Evolutionary conservation across 2,113 vertebrate species (phyloP).

Genomic region (Coryphaenoides rupestris): DNA sequence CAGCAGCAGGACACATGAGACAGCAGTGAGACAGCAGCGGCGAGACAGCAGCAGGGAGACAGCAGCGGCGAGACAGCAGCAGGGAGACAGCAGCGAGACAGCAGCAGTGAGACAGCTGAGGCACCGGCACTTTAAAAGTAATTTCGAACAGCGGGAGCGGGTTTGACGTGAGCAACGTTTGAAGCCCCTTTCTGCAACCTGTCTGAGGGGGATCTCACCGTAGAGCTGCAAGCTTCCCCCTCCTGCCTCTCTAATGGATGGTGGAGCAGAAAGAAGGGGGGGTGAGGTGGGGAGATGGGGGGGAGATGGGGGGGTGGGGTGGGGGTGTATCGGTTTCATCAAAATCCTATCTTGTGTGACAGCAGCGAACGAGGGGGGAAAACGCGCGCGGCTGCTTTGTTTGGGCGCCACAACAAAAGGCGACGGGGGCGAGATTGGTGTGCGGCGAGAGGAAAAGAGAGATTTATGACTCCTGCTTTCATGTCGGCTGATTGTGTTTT

Average conservation of each 20-base stretch:
- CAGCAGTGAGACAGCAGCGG: too few relatives aligned
- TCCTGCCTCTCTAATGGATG: conserved; percentile 14
- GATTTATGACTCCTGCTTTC: conserved; percentile 36
- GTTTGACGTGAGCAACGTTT: conserved; percentile 2
- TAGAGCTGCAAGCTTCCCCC: conserved; percentile 8
- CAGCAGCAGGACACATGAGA: too few relatives aligned
- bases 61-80: too few relatives aligned
- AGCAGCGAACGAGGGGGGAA: conserved; percentile 31
- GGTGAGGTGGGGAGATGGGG: too few relatives aligned
- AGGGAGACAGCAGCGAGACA: too few relatives aligned
- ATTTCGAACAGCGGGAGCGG: too few relatives aligned
- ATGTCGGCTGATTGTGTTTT: conserved; percentile 29
- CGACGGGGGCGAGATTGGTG: conserved; percentile 40
- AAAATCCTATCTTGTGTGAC: conserved; percentile 52
- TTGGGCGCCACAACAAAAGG: conserved; percentile 44
- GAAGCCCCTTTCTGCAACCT: conserved; percentile 17
- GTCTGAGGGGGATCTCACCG: conserved; percentile 6
- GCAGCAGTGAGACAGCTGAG: too few relatives aligned
- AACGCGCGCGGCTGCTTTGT: conserved; percentile 41
- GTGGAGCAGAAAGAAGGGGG: conserved; percentile 3
- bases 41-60: too few relatives aligned
- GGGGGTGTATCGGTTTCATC: conserved; percentile 47
- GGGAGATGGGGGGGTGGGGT: conserved; percentile 4
- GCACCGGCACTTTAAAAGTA: too few relatives aligned
- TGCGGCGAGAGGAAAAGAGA: conserved; percentile 18